Evolutionary conservation across 1,140 invertebrate genomes (phyloP).

Genomic region (Brachionus calyciflorus): DNA sequence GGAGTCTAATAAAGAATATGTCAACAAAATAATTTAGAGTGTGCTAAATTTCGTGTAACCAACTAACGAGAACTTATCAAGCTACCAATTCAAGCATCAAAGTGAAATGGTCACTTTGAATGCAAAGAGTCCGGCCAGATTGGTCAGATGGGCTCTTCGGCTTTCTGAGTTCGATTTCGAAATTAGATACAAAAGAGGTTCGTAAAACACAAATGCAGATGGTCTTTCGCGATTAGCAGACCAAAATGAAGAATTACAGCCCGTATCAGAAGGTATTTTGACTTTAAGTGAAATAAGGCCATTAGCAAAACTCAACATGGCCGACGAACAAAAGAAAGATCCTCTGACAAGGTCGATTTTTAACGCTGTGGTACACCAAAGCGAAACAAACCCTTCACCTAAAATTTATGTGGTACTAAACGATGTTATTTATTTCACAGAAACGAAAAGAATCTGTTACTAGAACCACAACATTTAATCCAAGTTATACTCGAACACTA

Average conservation of each 20-base stretch:
- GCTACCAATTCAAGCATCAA: no score
- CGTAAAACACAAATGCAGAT: conserved; percentile 53
- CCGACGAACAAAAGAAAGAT: neutral
- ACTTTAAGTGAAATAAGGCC: neutral
- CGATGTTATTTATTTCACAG: neutral
- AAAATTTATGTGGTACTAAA: neutral
- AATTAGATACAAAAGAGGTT: conserved; percentile 57
- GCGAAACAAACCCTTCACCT: no score
- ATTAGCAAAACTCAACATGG: neutral
- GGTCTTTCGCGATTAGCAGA: conserved; percentile 51
- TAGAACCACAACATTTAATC: neutral
- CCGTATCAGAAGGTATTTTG: no score
- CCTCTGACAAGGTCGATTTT: neutral
- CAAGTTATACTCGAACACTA: no score
- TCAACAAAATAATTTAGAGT: no score
- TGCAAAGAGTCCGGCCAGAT: neutral
- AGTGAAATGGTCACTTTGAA: no score
- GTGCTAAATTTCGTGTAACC: no score
- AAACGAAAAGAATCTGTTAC: neutral
- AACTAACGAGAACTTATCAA: no score
- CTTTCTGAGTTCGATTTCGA: conserved; percentile 62
- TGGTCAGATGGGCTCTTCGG: conserved; percentile 61
- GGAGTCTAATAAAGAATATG: no score
- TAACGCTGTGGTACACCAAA: neutral
- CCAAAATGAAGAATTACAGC: no score